Evolutionary conservation across 2,888 invertebrate genomes (phyloP), one percentile per base, ranked within the genome.

Genomic region (Coelinius sp.): DNA sequence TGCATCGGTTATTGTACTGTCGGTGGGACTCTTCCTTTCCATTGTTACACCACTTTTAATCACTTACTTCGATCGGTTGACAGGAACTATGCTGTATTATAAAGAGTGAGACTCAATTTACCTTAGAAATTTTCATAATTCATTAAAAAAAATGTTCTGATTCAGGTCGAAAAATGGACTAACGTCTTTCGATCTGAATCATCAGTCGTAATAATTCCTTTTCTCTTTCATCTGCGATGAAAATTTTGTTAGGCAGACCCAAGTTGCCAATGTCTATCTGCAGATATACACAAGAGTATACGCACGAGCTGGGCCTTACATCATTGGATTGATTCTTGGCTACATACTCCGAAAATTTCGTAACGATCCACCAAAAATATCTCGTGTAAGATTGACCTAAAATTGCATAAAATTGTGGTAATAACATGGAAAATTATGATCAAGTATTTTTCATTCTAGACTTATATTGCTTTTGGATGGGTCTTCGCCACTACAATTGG

Each of bases 61-160:
- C 25, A 85, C 86, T 20, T 85, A 82, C 67, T 73, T 52, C 31
- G 63, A 78, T 2, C 62, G 68, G 1, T 75, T 85, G 8, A 80
- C 83, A 0, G 86, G 84, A 12, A 85, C 86, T 1, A 83, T 86
- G 84, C 75, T 85, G 5, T 85, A 85, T 72, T 85, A 85, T 68
- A 86, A 83, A 75, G 79, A 80, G 86, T 86, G 74, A 83, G 82
- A 72, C 24, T 22, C 68, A 22, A 56, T 27, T n/a, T n/a, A n/a
- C 46, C 27, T 66, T 10, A 7, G 8, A 22, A 65, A 52, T 44
- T 44, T 4, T 17, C 5, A 44, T 12, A 14, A 44, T 5, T 44
- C 4, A 14, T 17, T 44, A 1, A 44, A 44, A 41, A 27, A 64
- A 22, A 20, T 44, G 44, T 44, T 3, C 41, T 12, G 12, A 5